These are phyloP conservation scores for Syritta pipiens DNA, from an alignment of 2,888 invertebrate species.

Conservation along the genomic window DNA sequence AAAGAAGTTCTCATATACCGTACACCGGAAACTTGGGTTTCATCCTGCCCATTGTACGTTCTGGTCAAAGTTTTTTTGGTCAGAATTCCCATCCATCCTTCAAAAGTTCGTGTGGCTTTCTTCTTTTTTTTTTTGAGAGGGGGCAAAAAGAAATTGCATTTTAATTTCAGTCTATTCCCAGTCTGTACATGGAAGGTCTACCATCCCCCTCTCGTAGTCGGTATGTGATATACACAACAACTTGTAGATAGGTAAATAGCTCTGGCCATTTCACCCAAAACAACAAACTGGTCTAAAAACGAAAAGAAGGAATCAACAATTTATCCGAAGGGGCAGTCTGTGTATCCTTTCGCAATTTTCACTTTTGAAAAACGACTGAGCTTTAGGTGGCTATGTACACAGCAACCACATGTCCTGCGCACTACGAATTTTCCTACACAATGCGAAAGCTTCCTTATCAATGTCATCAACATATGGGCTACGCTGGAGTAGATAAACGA, in stretches of 20 bases:
- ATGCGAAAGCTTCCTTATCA: conserved; percentile 17
- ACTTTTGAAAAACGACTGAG: conserved; percentile 8
- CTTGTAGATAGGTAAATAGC: conserved; percentile 40
- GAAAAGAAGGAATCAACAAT: conserved; percentile 27
- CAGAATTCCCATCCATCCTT: conserved; percentile 1
- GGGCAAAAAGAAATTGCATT: conserved; percentile 43
- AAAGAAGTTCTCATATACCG: neutral
- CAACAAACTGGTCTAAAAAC: conserved; percentile 35
- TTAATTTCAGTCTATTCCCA: conserved; percentile 28
- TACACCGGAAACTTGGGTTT: conserved; percentile 15
- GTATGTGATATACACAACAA: conserved; percentile 43
- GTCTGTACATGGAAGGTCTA: neutral
- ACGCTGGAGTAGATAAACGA: neutral
- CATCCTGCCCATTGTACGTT: conserved; percentile 10
- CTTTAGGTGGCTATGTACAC: neutral
- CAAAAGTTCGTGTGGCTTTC: conserved; percentile 49
- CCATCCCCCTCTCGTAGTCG: neutral
- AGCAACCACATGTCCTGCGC: conserved; percentile 46
- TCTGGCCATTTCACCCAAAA: conserved; percentile 6
- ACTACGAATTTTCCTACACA: conserved; percentile 15
- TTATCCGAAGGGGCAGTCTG: conserved; percentile 50
- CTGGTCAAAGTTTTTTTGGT: too few relatives aligned
- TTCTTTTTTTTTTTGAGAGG: neutral
- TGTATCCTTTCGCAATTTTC: conserved; percentile 30
- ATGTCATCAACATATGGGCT: conserved; percentile 36